Conservation (phyloP, 2,888 invertebrate species). For the Pecten maximus region DNA sequence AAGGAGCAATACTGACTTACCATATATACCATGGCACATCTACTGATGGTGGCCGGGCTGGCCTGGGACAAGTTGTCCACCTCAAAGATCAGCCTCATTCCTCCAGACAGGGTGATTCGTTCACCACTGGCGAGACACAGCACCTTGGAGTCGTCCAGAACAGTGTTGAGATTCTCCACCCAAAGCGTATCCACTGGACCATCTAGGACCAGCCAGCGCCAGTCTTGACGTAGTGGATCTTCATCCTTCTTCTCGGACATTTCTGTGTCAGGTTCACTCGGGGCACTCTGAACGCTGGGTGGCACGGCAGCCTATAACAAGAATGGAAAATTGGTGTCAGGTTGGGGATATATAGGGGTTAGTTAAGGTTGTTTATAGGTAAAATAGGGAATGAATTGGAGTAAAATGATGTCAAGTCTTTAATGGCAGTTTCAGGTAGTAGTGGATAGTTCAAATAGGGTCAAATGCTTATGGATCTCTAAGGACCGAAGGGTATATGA, state of each 20-base stretch:
- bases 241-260: constrained; percentile 62
- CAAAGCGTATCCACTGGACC: constrained; percentile 82
- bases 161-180: constrained; percentile 83
- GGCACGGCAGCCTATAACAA: neutral
- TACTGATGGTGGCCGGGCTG: constrained; percentile 82
- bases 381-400: neutral
- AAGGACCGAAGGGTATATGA: no score
- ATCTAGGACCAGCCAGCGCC: constrained; percentile 82
- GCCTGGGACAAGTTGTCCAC: constrained; percentile 82
- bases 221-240: constrained; percentile 69
- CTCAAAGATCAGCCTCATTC: constrained; percentile 82
- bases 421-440: no score
- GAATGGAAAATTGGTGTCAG: neutral
- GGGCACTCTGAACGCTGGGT: constrained; percentile 35
- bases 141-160: constrained; percentile 82
- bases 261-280: constrained; percentile 59
- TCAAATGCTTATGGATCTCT: no score
- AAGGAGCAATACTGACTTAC: constrained; percentile 64
- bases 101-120: constrained; percentile 78
- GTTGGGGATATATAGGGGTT: neutral
- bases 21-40: constrained; percentile 83
- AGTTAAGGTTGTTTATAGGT: neutral
- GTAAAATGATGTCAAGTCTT: neutral
- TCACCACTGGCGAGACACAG: constrained; percentile 82
- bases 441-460: no score